Percentiles rank a stretch among this genome's conserved stretches.
Conservation (phyloP, 2,797 vertebrate genomes). For the Aeoliscus strigatus region DNA sequence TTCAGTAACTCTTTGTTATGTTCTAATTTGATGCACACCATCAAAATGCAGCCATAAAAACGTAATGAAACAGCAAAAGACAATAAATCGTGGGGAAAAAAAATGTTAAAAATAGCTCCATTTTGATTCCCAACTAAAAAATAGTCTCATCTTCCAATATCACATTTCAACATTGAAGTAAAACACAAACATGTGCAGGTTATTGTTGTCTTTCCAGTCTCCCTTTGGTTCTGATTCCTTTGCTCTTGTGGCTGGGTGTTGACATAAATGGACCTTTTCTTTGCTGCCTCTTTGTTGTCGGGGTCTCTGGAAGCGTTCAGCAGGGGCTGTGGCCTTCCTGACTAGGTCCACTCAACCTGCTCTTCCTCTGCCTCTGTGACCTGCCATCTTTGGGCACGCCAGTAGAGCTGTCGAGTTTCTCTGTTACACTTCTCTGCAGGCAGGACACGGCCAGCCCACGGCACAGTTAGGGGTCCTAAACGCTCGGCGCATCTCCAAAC, state of each 20-base stretch:
- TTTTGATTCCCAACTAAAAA: too few relatives aligned
- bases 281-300: slow-evolving; percentile 72
- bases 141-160: too few relatives aligned
- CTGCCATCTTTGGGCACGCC: slow-evolving; percentile 72
- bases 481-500: slow-evolving; percentile 55
- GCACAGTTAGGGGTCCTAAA: slow-evolving; percentile 73
- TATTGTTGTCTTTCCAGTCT: slow-evolving; percentile 58
- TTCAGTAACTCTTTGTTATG: too few relatives aligned
- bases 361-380: slow-evolving; percentile 70
- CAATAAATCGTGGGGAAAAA: too few relatives aligned
- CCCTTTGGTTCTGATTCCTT: slow-evolving; percentile 71
- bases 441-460: slow-evolving; percentile 62
- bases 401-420: slow-evolving; percentile 74
- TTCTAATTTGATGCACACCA: too few relatives aligned
- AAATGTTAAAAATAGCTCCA: too few relatives aligned
- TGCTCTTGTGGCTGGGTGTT: slow-evolving; percentile 72
- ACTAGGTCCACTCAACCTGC: slow-evolving; percentile 51
- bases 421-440: slow-evolving; percentile 77
- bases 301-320: slow-evolving; percentile 64
- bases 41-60: too few relatives aligned
- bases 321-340: slow-evolving; percentile 58
- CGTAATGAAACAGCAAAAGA: too few relatives aligned
- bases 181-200: too few relatives aligned
- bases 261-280: slow-evolving; percentile 81
- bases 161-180: too few relatives aligned